Evolutionary conservation across 2,113 vertebrate species (phyloP).

Genomic region (Halcyon senegalensis): DNA sequence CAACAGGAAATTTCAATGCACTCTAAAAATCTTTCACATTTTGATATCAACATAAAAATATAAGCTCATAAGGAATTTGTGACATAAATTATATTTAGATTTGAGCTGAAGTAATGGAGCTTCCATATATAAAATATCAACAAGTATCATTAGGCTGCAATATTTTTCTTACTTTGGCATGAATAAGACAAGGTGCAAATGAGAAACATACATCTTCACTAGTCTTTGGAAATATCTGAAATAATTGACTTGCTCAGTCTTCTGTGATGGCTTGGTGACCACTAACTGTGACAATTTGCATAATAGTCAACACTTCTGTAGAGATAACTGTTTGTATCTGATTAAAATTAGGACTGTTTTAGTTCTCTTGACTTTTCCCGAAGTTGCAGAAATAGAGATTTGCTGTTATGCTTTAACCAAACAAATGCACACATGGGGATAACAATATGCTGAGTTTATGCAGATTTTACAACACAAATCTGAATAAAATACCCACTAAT

Average conservation of each 20-base stretch:
- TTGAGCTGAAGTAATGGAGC: slow-evolving; percentile 59
- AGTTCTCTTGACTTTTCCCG: slow-evolving; percentile 83
- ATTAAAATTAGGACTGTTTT: slow-evolving; percentile 86
- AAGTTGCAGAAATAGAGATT: slow-evolving; percentile 89
- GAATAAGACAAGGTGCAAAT: slow-evolving; percentile 71
- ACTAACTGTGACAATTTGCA: slow-evolving; percentile 86
- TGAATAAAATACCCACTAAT: slow-evolving; percentile 88
- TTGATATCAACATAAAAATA: slow-evolving; percentile 4
- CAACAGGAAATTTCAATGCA: neutral
- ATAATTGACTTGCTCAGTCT: slow-evolving; percentile 85
- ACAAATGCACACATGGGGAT: slow-evolving; percentile 86
- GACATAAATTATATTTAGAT: slow-evolving; percentile 47
- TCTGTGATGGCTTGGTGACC: slow-evolving; percentile 81
- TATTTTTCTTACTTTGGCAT: slow-evolving; percentile 71
- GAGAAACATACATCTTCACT: slow-evolving; percentile 81
- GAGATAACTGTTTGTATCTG: slow-evolving; percentile 85
- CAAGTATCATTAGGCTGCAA: slow-evolving; percentile 76
- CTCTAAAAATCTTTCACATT: slow-evolving; percentile 4
- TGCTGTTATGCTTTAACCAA: slow-evolving; percentile 86
- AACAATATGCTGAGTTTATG: slow-evolving; percentile 89
- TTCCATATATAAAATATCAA: slow-evolving; percentile 68
- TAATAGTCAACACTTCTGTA: slow-evolving; percentile 84
- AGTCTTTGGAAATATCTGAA: slow-evolving; percentile 79
- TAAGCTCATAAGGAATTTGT: slow-evolving; percentile 37
- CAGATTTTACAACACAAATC: slow-evolving; percentile 87